Evolutionary conservation across 2,888 invertebrate species (phyloP).

Genomic region (Trachelus stipa): DNA sequence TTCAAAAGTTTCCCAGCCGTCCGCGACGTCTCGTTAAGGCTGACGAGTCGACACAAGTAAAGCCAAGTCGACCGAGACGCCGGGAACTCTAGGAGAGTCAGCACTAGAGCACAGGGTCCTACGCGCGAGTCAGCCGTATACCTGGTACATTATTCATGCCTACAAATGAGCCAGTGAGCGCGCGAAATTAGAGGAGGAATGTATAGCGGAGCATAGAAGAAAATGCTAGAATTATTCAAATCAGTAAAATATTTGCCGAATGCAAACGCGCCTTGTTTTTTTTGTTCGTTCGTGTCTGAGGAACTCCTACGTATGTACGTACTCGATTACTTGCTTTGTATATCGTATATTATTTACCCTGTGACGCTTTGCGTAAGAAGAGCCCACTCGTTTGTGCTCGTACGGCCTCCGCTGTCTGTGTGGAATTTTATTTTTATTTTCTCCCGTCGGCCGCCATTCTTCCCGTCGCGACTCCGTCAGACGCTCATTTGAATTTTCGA

Average conservation of each 20-base stretch:
- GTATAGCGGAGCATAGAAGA: conserved; percentile 1
- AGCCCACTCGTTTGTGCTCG: not conserved
- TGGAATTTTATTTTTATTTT: no score
- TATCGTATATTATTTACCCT: no score
- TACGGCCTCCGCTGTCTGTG: conserved; percentile 1
- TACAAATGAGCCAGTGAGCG: conserved; percentile 10
- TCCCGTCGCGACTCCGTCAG: conserved; percentile 9
- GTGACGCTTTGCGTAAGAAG: no score
- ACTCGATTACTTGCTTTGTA: not conserved
- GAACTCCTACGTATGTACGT: conserved; percentile 17
- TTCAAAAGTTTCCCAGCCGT: conserved; percentile 9
- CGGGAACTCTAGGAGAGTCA: conserved; percentile 10
- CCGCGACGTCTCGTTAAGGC: conserved; percentile 39
- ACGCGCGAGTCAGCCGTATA: no score
- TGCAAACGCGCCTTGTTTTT: conserved; percentile 17
- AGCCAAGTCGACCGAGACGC: not conserved
- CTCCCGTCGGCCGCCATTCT: not conserved
- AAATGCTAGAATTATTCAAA: conserved; percentile 41
- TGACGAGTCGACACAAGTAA: conserved; percentile 31
- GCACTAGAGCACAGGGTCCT: no score
- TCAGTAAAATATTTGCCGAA: conserved; percentile 36
- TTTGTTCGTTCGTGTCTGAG: conserved; percentile 6
- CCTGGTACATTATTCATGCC: no score
- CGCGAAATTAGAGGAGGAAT: conserved; percentile 7
- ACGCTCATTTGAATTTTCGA: conserved; percentile 39